Evolutionary conservation across 2,797 vertebrate species (phyloP), one percentile per base, ranked within the genome.

Genomic region (Decapterus maruadsi): DNA sequence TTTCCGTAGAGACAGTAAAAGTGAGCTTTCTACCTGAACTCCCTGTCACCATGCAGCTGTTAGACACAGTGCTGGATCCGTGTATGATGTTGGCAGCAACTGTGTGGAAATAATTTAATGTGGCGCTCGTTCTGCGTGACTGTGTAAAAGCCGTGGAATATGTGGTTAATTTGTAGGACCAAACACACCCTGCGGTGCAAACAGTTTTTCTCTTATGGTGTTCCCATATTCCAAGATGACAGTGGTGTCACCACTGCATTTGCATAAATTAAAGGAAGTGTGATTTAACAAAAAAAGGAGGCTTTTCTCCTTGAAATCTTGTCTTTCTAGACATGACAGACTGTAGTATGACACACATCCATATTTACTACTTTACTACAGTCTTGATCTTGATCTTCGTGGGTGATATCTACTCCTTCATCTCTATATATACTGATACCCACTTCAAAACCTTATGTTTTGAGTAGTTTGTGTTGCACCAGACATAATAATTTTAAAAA

Each of bases 31-130:
- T n/a, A 64, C 55, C 68, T 58, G 42, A 26, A 42, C 20, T 66
- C 56, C 50, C 20, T 11, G 36, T 56, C n/a, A 29, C 34, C 34
- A 36, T 36, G 72, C 79, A 83, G 78, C 66, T 83, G 84, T 74
- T 75, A 36, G 66, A 50, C 38, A 68, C 13, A 19, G 20, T 31
- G 29, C 29, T 46, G 7, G 65, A 42, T 76, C 48, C 72, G 70
- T 69, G 72, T 36, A 42, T 45, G 66, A 46, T 69, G 64, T 48
- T 72, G 56, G 78, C 78, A 80, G 60, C 57, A 38, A 43, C 62
- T 61, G n/a, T 75, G 74, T 66, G 63, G 58, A 50, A 73, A 65
- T 77, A 22, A 56, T 69, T 69, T 50, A n/a, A 50, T 40, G 38
- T 14, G 20, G 29, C 53, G 71, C 70, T 59, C 73, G 64, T 58